Evolutionary conservation across 1,140 invertebrate genomes (phyloP).

Genomic region (Aphis craccivora): DNA sequence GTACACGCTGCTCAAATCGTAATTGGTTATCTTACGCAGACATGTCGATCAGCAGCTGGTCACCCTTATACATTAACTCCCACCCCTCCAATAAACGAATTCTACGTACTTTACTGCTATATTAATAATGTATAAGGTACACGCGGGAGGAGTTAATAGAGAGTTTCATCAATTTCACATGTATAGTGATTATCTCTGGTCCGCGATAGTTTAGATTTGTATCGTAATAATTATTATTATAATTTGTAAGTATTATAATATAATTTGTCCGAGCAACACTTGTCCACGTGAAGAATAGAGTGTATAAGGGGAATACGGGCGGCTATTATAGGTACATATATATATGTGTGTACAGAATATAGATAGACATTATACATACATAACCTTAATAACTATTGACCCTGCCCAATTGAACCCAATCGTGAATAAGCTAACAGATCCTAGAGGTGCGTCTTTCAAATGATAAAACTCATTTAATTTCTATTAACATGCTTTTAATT

Average conservation of each 20-base stretch:
- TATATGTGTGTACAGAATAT: too few species aligned
- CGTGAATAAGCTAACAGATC: conserved; percentile 39
- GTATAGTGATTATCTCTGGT: background rate
- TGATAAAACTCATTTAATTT: conserved; percentile 36
- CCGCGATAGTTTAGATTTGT: background rate
- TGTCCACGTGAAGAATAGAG: background rate
- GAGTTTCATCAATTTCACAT: background rate
- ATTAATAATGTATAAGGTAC: background rate
- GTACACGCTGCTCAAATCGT: background rate
- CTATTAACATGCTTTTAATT: conserved; percentile 30
- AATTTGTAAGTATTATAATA: background rate
- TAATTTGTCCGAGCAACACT: background rate
- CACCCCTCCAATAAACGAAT: too few species aligned
- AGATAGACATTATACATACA: background rate
- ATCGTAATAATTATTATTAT: background rate
- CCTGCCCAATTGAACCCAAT: conserved; percentile 53
- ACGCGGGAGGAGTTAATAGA: background rate
- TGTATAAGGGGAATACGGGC: conserved; percentile 30
- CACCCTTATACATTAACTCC: background rate
- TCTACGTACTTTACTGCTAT: too few species aligned
- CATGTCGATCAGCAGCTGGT: background rate
- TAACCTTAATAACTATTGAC: conserved; percentile 45
- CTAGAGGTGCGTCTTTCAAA: conserved; percentile 47
- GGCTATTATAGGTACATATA: background rate
- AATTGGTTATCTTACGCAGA: background rate